Conservation (phyloP, 1,140 invertebrate species). For the Drosophila orena region DNA sequence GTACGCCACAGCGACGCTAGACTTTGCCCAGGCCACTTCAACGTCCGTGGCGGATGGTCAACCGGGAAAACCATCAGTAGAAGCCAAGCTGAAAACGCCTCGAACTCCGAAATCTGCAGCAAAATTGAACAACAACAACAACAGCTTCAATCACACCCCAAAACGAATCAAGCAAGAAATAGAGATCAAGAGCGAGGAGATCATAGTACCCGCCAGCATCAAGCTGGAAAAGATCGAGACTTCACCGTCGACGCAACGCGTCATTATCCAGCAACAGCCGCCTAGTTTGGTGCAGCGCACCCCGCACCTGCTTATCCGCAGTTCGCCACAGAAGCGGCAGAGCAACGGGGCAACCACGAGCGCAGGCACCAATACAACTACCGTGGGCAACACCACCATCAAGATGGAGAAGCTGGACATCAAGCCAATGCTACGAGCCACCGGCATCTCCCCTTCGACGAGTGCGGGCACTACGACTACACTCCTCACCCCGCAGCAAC, state of each 20-base stretch:
- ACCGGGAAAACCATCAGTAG: slow-evolving; percentile 11
- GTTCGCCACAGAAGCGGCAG: slow-evolving; percentile 58
- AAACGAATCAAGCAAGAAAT: slow-evolving; percentile 83
- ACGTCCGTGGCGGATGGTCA: slow-evolving; percentile 22
- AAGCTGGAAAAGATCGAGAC: slow-evolving; percentile 78
- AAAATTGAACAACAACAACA: slow-evolving; percentile 70
- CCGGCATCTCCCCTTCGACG: slow-evolving; percentile 32
- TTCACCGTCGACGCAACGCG: slow-evolving; percentile 38
- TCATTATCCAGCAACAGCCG: slow-evolving; percentile 70
- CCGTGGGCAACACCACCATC: slow-evolving; percentile 69
- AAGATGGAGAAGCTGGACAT: slow-evolving; percentile 84
- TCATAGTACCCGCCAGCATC: slow-evolving; percentile 77
- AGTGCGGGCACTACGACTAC: slow-evolving; percentile 56
- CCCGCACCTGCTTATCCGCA: slow-evolving; percentile 72
- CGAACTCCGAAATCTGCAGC: slow-evolving; percentile 48
- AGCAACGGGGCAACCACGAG: slow-evolving; percentile 28
- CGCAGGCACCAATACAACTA: slow-evolving; percentile 47
- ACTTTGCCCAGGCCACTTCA: slow-evolving; percentile 59
- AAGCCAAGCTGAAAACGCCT: slow-evolving; percentile 40
- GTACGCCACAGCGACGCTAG: slow-evolving; percentile 74
- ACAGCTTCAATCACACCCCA: slow-evolving; percentile 70
- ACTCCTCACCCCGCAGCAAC: slow-evolving; percentile 70
- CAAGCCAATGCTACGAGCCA: slow-evolving; percentile 63
- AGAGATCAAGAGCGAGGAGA: slow-evolving; percentile 82
- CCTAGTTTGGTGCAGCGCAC: slow-evolving; percentile 56